Percentiles rank a stretch among this genome's conserved stretches.
Evolutionary conservation across 1,140 invertebrate species (phyloP).

Genomic region (Aphelenchoides besseyi): DNA sequence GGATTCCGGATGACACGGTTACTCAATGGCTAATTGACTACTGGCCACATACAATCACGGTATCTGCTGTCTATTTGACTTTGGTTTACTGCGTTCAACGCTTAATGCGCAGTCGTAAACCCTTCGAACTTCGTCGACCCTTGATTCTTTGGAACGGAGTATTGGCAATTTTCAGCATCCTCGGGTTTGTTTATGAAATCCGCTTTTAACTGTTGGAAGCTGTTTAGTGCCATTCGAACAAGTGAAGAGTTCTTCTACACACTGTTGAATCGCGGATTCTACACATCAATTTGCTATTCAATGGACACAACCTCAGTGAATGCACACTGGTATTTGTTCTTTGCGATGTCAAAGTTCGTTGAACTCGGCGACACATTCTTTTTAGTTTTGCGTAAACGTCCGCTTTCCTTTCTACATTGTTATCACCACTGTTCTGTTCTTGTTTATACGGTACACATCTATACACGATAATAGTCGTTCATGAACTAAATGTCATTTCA

Average conservation of each 20-base stretch:
- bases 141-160: constrained; percentile 84
- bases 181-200: constrained; percentile 77
- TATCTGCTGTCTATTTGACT: constrained; percentile 78
- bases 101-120: constrained; percentile 24
- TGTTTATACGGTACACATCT: constrained; percentile 83
- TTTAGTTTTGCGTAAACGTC: constrained; percentile 89
- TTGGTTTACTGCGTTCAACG: constrained; percentile 82
- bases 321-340: constrained; percentile 87
- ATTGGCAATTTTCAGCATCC: constrained; percentile 86
- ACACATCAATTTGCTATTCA: constrained; percentile 88
- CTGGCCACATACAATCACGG: constrained; percentile 80
- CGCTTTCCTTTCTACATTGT: constrained; percentile 84
- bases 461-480: too few species aligned
- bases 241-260: constrained; percentile 27
- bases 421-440: constrained; percentile 72
- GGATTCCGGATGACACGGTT: constrained; percentile 76
- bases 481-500: too few species aligned
- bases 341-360: constrained; percentile 86
- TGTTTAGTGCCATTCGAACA: constrained; percentile 11
- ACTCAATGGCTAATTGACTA: constrained; percentile 87
- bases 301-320: constrained; percentile 77
- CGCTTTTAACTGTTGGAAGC: constrained; percentile 67
- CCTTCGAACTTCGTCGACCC: constrained; percentile 70
- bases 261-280: constrained; percentile 69
- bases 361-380: constrained; percentile 96